Evolutionary conservation across 1,140 invertebrate species (phyloP).

Genomic region (Aphaenogaster rudis): DNA sequence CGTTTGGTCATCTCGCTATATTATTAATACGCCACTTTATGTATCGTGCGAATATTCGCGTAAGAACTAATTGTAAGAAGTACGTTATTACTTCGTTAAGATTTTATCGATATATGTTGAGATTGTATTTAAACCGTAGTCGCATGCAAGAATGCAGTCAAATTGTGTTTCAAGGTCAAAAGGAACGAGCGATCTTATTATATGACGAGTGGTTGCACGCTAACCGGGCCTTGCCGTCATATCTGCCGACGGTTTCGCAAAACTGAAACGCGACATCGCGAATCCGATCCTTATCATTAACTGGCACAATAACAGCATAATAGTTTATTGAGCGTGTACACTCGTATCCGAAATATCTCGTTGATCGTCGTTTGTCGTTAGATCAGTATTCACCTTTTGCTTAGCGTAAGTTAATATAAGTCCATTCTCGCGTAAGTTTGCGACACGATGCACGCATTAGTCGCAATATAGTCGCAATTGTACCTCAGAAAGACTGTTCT

Average conservation of each 20-base stretch:
- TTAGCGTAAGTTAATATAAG: slow-evolving; percentile 65
- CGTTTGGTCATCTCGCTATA: not conserved
- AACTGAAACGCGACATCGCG: slow-evolving; percentile 11
- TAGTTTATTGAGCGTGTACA: slow-evolving; percentile 26
- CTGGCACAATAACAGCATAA: slow-evolving; percentile 49
- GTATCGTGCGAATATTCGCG: not conserved
- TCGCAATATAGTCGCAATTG: slow-evolving; percentile 53
- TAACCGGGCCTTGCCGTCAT: slow-evolving; percentile 10
- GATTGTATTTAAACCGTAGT: slow-evolving; percentile 45
- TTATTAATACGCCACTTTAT: slow-evolving; percentile 31
- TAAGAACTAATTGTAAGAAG: not conserved
- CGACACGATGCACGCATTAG: not conserved
- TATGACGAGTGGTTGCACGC: slow-evolving; percentile 3
- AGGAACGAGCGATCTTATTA: not conserved
- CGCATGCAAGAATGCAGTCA: not conserved
- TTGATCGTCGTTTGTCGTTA: slow-evolving; percentile 57
- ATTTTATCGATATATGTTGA: slow-evolving; percentile 6
- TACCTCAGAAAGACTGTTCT: slow-evolving; percentile 74
- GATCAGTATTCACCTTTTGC: slow-evolving; percentile 69
- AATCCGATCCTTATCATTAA: slow-evolving; percentile 15
- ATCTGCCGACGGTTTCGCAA: slow-evolving; percentile 47
- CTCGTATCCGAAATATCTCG: slow-evolving; percentile 43
- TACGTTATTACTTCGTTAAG: slow-evolving; percentile 36
- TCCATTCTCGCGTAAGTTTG: slow-evolving; percentile 33
- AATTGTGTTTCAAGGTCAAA: not conserved